These are phyloP conservation scores for Pyrochroa serraticornis DNA, from an alignment of 2,888 invertebrate species.

Conservation along the genomic window DNA sequence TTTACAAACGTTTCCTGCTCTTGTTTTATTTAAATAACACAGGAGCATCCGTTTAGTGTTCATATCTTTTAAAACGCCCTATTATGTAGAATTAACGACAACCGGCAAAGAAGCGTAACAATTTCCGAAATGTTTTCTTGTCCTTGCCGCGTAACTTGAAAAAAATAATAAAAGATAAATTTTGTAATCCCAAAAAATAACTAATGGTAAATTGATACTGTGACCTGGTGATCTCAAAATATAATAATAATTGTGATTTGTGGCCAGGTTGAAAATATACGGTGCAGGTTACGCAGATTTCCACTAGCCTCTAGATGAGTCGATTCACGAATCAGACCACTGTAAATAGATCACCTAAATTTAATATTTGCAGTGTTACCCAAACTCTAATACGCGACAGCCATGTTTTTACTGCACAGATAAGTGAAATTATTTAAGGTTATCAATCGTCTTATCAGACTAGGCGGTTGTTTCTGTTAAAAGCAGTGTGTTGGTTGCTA, in stretches of 20 bases:
- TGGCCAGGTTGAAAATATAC: neutral
- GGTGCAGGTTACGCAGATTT: too few relatives aligned
- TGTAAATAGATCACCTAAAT: constrained; percentile 2
- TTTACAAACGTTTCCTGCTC: constrained; percentile 9
- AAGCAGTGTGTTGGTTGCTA: neutral
- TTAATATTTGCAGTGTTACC: constrained; percentile 12
- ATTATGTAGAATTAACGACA: too few relatives aligned
- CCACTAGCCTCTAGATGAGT: constrained; percentile 2
- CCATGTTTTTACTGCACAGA: constrained; percentile 2
- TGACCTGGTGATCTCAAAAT: neutral
- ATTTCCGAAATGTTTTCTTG: too few relatives aligned
- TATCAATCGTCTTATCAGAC: constrained; percentile 21
- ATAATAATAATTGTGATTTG: neutral
- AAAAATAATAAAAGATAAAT: too few relatives aligned
- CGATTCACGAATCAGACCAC: neutral
- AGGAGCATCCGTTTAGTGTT: too few relatives aligned
- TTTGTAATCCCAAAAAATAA: too few relatives aligned
- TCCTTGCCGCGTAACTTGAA: too few relatives aligned
- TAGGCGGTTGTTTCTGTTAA: constrained; percentile 7
- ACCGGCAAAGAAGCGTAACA: too few relatives aligned
- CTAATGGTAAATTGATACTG: too few relatives aligned
- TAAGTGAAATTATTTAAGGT: constrained; percentile 8
- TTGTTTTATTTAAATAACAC: neutral
- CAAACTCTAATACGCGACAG: constrained; percentile 10
- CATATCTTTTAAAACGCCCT: too few relatives aligned